Evolutionary conservation across 2,888 invertebrate genomes (phyloP).

Genomic region (Chrysina gloriosa): DNA sequence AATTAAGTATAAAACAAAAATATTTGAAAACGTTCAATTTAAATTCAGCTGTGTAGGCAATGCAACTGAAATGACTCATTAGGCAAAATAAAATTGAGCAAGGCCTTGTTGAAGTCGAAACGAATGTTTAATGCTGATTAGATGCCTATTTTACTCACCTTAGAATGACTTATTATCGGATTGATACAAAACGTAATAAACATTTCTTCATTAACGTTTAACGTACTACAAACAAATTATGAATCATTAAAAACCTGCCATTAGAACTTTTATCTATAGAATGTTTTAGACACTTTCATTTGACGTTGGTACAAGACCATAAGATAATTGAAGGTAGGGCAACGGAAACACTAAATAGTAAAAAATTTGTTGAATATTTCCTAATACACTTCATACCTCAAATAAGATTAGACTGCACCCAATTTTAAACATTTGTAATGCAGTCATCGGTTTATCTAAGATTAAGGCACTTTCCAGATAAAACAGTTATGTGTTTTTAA

Average conservation of each 20-base stretch:
- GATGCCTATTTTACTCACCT: too few relatives aligned
- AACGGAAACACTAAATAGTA: background rate
- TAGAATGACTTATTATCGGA: too few relatives aligned
- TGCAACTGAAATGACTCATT: too few relatives aligned
- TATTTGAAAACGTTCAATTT: too few relatives aligned
- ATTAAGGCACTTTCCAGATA: background rate
- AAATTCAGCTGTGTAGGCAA: too few relatives aligned
- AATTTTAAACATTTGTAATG: conserved; percentile 22
- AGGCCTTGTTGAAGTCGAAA: too few relatives aligned
- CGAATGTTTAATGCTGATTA: too few relatives aligned
- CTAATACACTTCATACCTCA: background rate
- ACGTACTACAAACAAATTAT: background rate
- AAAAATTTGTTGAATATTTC: conserved; percentile 17
- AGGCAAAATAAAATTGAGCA: too few relatives aligned
- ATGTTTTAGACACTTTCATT: conserved; percentile 26
- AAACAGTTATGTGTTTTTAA: too few relatives aligned
- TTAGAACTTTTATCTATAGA: conserved; percentile 21
- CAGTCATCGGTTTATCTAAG: background rate
- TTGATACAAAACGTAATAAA: too few relatives aligned
- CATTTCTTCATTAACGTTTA: background rate
- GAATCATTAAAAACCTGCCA: conserved; percentile 11
- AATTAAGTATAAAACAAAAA: too few relatives aligned
- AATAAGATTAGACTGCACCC: conserved; percentile 13
- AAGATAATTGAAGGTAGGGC: conserved; percentile 19
- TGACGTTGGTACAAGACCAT: conserved; percentile 10